Evolutionary conservation across 2,888 invertebrate genomes (phyloP), one percentile per base, ranked within the genome.

Genomic region (Mimumesa dahlbomi): DNA sequence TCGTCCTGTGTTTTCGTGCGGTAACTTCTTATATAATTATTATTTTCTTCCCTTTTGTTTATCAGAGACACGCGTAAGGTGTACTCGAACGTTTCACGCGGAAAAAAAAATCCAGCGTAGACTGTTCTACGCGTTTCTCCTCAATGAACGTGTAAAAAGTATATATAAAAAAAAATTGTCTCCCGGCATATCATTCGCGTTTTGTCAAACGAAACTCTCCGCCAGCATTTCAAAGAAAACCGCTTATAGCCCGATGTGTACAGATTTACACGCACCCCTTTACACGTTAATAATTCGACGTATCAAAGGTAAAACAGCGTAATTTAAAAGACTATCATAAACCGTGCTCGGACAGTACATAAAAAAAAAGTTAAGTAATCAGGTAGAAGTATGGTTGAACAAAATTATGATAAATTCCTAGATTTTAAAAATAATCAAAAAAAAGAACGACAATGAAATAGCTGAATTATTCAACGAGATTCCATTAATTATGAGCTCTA

Each of bases 21-120:
- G 79, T 82, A 81, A 82, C 79, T 82, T 69, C 67, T 72, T 75
- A 74, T 64, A 68, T 62, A 54, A 46, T 31, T 75, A 68, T 57
- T 43, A 61, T 59, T 49, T 63, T 63, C 36, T 63, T 54, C 45
- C 21, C 45, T 40, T 59, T 56, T 50, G 46, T 62, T 65, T 57
- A 14, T 57, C 49, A 43, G 53, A 52, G 59, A 52, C 64, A 72
- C 65, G n/a, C n/a, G 52, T 75, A 64, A 77, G 73, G 46, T 71
- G 61, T 67, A 65, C 29, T 57, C 46, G 62, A 70, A 66, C 53
- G 64, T 38, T 57, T 49, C 34, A 61, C 45, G 19, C 19, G 46
- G 19, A 63, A 50, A 69, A 79, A 54, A 63, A 50, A 69, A 79
- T 50, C 66, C 50, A 77, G 69, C 58, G 40, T 29, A 46, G 56